phyloP scores from a whole-genome alignment of 2,888 invertebrate species.

The Tanytarsus gracilentus region DNA sequence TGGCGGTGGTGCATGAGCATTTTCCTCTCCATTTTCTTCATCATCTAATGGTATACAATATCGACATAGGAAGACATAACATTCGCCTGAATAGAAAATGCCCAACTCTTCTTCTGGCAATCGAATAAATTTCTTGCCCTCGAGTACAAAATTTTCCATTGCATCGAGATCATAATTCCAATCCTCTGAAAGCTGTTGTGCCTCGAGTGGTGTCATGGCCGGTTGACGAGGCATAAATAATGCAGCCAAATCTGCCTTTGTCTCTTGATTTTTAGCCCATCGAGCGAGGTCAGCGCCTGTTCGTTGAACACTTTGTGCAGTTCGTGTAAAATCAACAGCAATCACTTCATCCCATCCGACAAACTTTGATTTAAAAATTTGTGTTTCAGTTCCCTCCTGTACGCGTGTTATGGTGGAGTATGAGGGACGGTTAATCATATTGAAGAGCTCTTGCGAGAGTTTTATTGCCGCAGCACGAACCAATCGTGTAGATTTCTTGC shows the following conservation, averaged over 20 bases:
- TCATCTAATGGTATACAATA: slow-evolving; percentile 76
- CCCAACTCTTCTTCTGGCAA: slow-evolving; percentile 91
- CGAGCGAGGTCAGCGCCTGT: slow-evolving; percentile 92
- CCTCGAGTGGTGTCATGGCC: slow-evolving; percentile 73
- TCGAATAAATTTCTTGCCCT: slow-evolving; percentile 94
- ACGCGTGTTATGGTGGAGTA: slow-evolving; percentile 83
- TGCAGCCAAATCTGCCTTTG: slow-evolving; percentile 87
- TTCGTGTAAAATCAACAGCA: slow-evolving; percentile 96
- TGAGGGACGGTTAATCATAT: slow-evolving; percentile 82
- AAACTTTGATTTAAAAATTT: slow-evolving; percentile 96
- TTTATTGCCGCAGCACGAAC: slow-evolving; percentile 94
- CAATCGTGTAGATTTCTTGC: slow-evolving; percentile 90
- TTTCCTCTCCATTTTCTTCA: slow-evolving; percentile 48
- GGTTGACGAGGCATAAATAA: slow-evolving; percentile 92
- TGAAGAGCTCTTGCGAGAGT: slow-evolving; percentile 90
- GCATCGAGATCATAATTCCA: slow-evolving; percentile 98
- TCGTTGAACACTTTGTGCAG: slow-evolving; percentile 91
- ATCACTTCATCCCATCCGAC: slow-evolving; percentile 98
- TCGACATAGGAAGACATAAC: slow-evolving; percentile 95
- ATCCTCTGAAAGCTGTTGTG: slow-evolving; percentile 73
- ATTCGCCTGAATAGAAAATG: slow-evolving; percentile 85
- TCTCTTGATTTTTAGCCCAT: slow-evolving; percentile 84
- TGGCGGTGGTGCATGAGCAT: slow-evolving; percentile 34
- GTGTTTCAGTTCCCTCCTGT: slow-evolving; percentile 84
- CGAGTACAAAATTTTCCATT: slow-evolving; percentile 95